phyloP scores from a whole-genome alignment of 1,140 invertebrate species.

The Cydia splendana region DNA sequence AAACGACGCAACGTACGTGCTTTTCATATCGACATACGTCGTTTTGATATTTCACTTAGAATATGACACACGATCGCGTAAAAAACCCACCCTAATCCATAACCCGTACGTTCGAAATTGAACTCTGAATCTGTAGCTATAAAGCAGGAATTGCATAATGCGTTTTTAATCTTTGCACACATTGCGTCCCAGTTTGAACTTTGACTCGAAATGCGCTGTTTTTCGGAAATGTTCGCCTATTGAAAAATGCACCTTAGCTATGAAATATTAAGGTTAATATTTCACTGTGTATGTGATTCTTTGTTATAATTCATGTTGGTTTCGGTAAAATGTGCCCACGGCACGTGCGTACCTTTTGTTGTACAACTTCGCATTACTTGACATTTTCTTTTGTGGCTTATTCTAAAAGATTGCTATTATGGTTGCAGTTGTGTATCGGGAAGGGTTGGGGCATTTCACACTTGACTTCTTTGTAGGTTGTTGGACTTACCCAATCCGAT shows the following conservation, averaged over 20 bases:
- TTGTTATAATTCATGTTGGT: conserved; percentile 46
- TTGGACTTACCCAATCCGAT: conserved; percentile 4
- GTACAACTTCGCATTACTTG: conserved; percentile 43
- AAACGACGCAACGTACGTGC: background rate
- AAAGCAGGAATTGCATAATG: conserved; percentile 26
- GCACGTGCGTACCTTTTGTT: conserved; percentile 58
- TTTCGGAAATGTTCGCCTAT: conserved; percentile 40
- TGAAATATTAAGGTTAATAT: conserved; percentile 29
- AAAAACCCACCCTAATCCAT: conserved; percentile 41
- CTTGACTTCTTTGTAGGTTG: background rate
- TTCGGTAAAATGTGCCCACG: conserved; percentile 45
- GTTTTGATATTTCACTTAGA: conserved; percentile 24
- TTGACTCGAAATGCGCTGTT: conserved; percentile 52
- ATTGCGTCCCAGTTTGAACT: conserved; percentile 52
- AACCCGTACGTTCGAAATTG: conserved; percentile 35
- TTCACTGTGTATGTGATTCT: conserved; percentile 34
- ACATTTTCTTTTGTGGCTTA: conserved; percentile 48
- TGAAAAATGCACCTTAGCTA: conserved; percentile 35
- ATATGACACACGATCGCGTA: conserved; percentile 46
- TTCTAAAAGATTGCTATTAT: conserved; percentile 33
- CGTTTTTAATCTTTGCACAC: conserved; percentile 30
- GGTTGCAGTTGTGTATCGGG: background rate
- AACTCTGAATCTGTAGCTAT: conserved; percentile 38
- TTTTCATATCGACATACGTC: background rate
- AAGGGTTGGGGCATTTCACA: conserved; percentile 21